Evolutionary conservation across 2,113 vertebrate genomes (phyloP).

Genomic region (Leptocoma aspasia): DNA sequence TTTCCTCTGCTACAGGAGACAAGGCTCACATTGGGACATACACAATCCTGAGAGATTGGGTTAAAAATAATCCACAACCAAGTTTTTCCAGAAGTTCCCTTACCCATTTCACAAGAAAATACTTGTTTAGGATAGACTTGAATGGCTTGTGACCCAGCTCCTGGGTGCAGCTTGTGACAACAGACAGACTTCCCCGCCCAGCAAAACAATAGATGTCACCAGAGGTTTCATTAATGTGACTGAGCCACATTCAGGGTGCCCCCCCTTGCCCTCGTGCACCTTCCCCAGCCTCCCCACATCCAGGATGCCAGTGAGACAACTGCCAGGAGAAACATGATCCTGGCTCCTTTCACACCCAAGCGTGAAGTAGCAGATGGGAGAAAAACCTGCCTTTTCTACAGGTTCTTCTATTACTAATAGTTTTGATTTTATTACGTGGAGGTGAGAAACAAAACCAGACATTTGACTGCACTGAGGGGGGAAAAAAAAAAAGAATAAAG

Average conservation of each 20-base stretch:
- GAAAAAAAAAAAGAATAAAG: neutral
- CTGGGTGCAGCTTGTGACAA: neutral
- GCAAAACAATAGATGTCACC: neutral
- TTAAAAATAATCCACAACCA: neutral
- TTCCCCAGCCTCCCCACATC: neutral
- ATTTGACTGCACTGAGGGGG: neutral
- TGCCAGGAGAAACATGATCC: neutral
- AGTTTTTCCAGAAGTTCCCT: neutral
- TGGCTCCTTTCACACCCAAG: neutral
- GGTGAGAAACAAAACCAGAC: slow-evolving; percentile 43
- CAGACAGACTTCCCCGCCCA: neutral
- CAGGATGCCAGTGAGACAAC: neutral
- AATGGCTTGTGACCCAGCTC: neutral
- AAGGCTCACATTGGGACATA: neutral
- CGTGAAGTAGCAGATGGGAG: neutral
- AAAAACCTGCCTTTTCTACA: slow-evolving; percentile 5
- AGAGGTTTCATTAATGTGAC: neutral
- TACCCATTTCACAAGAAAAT: neutral
- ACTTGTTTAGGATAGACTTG: neutral
- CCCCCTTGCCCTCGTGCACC: fast-evolving
- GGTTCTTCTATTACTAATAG: slow-evolving; percentile 34
- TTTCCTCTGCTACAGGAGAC: neutral
- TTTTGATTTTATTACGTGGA: slow-evolving; percentile 23
- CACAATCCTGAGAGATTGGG: fast-evolving
- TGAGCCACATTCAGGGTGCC: fast-evolving